Base-by-base conservation (phyloP, 2,113 vertebrate genomes). In the Dipodomys spectabilis region DNA sequence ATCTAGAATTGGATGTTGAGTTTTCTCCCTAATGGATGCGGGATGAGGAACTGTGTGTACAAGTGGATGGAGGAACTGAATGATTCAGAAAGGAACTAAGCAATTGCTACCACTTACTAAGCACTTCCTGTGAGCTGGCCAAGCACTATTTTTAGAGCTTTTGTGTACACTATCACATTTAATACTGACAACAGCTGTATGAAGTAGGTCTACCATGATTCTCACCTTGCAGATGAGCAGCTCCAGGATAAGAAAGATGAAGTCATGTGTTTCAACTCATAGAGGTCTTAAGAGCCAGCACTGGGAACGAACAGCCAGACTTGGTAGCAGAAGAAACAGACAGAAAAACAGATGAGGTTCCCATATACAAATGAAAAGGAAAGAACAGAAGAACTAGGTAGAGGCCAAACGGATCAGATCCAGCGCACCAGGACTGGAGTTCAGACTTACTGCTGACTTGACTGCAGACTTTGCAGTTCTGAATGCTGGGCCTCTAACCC, bases 401-500 rank as follows among this genome's bases (percentile, higher is more conserved):
- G 32, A 82, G 23, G 35, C 10, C 9, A 49, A 13, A 2, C 1
- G 65, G 25, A 25, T 20, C 30, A 86, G 68, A 35, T 22, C 20
- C 22, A 1, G 0, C 23, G 25, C 32, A 15, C 60, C 72, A 49
- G 60, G 39, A 75, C 30, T 0, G 18, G 4, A 15, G 60, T 7
- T n/a, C 5, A 1, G 1, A 1, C 25, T 19, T 4, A 27, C 18
- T 78, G 49, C 83, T 44, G 30, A 79, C 62, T 44, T 16, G 11
- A 35, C 57, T 79, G 60, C 32, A 72, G 23, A 82, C 74, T 28
- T 2, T 18, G 25, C 64, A 2, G 57, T 74, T 86, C 64, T 20
- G 57, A 69, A 64, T 9, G 0, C 28, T 1, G 0, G 1, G 7
- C 32, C 53, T 44, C 10, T 5, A 62, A 67, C 53, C 12, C 3